Percentiles rank a stretch among this genome's conserved stretches.
These are phyloP conservation scores for Fragum whitleyi DNA, from an alignment of 2,888 invertebrate species.

Conservation along the genomic window DNA sequence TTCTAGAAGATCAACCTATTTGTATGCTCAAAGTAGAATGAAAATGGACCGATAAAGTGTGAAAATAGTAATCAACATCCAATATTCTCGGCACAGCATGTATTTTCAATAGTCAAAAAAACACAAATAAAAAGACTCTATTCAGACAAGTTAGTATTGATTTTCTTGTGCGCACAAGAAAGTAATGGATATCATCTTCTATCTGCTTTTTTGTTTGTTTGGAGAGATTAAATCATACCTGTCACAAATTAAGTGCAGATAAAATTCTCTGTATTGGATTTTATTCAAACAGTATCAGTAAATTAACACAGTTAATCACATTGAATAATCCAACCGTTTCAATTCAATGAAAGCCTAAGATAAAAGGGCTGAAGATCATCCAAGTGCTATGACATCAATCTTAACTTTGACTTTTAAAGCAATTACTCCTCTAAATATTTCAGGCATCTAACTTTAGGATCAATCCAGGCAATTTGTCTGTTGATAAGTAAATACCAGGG, in stretches of 20 bases:
- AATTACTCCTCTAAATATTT: too few species aligned
- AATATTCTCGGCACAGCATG: not conserved
- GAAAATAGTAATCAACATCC: not conserved
- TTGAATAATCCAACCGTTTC: not conserved
- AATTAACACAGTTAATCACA: not conserved
- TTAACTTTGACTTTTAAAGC: not conserved
- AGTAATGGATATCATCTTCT: constrained; percentile 16
- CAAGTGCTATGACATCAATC: not conserved
- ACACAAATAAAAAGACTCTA: not conserved
- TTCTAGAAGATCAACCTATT: too few species aligned
- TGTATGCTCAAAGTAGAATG: too few species aligned
- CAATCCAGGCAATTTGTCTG: too few species aligned
- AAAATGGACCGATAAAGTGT: not conserved
- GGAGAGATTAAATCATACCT: constrained; percentile 22
- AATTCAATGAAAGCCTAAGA: not conserved
- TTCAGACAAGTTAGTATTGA: not conserved
- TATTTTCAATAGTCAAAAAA: not conserved
- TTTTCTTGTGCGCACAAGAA: not conserved
- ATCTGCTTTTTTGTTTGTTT: constrained; percentile 19
- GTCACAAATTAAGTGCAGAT: constrained; percentile 29
- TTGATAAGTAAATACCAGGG: too few species aligned
- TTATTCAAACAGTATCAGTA: constrained; percentile 17
- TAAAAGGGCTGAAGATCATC: not conserved
- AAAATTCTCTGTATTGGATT: constrained; percentile 24
- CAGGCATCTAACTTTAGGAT: too few species aligned